Evolutionary conservation across 2,888 invertebrate genomes (phyloP).

Genomic region (Drosophila pseudotakahashii): DNA sequence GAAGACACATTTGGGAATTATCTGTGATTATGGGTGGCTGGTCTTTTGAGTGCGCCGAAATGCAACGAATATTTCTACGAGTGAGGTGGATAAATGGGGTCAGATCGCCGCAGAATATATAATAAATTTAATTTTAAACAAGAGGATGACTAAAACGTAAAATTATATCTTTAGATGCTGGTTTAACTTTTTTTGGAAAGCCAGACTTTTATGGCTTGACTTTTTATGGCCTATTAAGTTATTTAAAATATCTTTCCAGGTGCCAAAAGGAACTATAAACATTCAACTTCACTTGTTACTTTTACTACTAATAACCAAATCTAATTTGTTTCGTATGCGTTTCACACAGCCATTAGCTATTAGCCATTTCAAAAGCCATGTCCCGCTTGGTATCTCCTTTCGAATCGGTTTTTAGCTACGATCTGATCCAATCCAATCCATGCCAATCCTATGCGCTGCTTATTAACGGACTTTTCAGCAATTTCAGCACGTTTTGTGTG

Average conservation of each 20-base stretch:
- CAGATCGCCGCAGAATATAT: neutral
- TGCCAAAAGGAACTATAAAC: no score
- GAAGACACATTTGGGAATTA: conserved; percentile 36
- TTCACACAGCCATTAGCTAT: neutral
- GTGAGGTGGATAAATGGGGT: conserved; percentile 1
- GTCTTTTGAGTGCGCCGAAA: neutral
- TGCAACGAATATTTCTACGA: neutral
- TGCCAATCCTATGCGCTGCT: conserved; percentile 39
- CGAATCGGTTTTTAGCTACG: conserved; percentile 24
- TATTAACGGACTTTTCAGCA: conserved; percentile 67
- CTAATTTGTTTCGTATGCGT: neutral
- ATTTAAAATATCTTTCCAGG: neutral
- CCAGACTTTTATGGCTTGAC: neutral
- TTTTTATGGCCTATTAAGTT: neutral
- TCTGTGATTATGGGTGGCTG: neutral
- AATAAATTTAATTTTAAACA: neutral
- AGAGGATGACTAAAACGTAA: neutral
- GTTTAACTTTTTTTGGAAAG: conserved; percentile 4
- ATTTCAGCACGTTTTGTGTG: conserved; percentile 65
- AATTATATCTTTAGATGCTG: neutral
- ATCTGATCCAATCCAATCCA: conserved; percentile 12
- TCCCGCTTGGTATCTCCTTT: conserved; percentile 2
- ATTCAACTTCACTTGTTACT: neutral
- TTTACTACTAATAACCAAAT: neutral
- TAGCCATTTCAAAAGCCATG: neutral